Evolutionary conservation across 2,797 vertebrate genomes (phyloP).

Genomic region (Merluccius polli): DNA sequence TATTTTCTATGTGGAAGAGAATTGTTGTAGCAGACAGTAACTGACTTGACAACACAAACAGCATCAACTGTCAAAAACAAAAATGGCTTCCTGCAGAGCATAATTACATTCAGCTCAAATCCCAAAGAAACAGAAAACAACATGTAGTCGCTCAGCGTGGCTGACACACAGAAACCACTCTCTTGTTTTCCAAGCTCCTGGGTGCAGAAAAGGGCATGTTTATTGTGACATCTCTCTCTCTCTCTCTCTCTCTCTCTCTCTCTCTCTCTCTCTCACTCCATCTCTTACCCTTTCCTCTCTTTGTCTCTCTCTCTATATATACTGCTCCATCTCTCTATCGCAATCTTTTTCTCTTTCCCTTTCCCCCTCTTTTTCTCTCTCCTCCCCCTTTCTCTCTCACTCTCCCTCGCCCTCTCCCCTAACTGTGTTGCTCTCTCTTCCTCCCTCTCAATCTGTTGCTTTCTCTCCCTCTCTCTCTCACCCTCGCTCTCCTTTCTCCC

Average conservation of each 20-base stretch:
- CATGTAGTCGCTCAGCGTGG: conserved; percentile 21
- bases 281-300: too few relatives aligned
- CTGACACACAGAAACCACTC: conserved; percentile 13
- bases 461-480: too few relatives aligned
- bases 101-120: conserved; percentile 41
- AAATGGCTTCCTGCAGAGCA: conserved; percentile 7
- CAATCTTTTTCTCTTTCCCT: neutral
- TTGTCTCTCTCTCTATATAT: too few relatives aligned
- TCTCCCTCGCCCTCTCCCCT: neutral
- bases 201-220: conserved; percentile 37
- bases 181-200: conserved; percentile 40
- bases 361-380: too few relatives aligned
- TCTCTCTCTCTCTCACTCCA: neutral
- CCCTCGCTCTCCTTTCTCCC: too few relatives aligned
- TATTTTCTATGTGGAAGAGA: too few relatives aligned
- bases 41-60: conserved; percentile 47
- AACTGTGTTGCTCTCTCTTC: too few relatives aligned
- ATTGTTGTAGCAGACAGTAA: conserved; percentile 31
- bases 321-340: neutral
- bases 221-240: neutral
- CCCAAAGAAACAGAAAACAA: conserved; percentile 54
- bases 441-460: too few relatives aligned
- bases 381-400: neutral
- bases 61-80: conserved; percentile 26
- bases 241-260: neutral